phyloP scores from a whole-genome alignment of 1,140 invertebrate species.

The Pseudomyrmex sp. region DNA sequence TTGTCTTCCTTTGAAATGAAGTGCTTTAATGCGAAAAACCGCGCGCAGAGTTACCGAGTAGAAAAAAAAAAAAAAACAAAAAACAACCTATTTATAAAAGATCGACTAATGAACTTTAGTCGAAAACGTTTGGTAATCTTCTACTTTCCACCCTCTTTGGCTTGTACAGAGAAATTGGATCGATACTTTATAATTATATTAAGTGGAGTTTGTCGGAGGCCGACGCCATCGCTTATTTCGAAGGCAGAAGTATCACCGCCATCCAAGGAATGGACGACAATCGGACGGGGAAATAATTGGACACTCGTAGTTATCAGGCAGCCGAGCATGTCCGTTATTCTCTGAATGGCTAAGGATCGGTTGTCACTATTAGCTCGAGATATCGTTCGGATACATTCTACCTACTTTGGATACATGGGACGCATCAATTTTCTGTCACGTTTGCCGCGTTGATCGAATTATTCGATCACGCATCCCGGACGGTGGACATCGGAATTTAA shows the following conservation, averaged over 20 bases:
- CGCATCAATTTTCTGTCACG: constrained; percentile 69
- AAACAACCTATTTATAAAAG: constrained; percentile 14
- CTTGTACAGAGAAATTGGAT: constrained; percentile 52
- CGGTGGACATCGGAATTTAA: constrained; percentile 60
- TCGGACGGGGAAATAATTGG: constrained; percentile 74
- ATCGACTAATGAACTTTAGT: constrained; percentile 61
- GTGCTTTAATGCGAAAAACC: neutral
- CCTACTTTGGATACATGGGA: constrained; percentile 53
- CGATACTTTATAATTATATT: constrained; percentile 76
- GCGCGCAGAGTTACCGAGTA: neutral
- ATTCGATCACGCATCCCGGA: constrained; percentile 62
- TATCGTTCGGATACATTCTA: constrained; percentile 65
- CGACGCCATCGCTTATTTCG: constrained; percentile 68
- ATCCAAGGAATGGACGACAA: constrained; percentile 66
- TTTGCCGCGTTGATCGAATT: constrained; percentile 69
- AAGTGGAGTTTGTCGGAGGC: constrained; percentile 70
- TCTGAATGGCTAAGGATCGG: constrained; percentile 63
- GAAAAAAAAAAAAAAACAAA: no score
- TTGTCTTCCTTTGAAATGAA: no score
- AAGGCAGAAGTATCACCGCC: constrained; percentile 70
- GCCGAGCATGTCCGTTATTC: constrained; percentile 69
- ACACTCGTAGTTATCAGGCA: constrained; percentile 70
- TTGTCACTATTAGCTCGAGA: constrained; percentile 67
- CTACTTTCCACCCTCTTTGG: constrained; percentile 24
- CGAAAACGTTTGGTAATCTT: constrained; percentile 62